Base-by-base conservation (phyloP, 2,797 vertebrate genomes). In the Microcaecilia unicolor region DNA sequence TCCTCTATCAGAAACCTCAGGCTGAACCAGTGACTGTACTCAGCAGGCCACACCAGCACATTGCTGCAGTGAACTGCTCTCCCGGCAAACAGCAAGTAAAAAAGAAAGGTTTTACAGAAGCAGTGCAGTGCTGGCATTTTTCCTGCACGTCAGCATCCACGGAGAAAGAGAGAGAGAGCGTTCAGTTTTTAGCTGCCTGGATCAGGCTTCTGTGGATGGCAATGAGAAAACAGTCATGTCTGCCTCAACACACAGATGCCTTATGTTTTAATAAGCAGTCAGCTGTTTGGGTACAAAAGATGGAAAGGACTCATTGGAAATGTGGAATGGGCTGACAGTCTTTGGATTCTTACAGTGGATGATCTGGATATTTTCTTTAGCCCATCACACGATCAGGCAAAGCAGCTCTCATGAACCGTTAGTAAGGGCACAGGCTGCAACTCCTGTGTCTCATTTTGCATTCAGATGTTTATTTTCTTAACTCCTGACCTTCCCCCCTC, bases 11-110 rank as follows among this genome's bases (percentile, higher is more conserved):
- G 55, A 18, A 15, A 12, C 3, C 46, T 37, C 51, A 63, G 51
- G 24, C 54, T 63, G 19, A 31, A 18, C 56, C 58, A 61, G 26
- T 65, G 58, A 25, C 64, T 65, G 32, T 53, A 37, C 15, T 71
- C 61, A n/a, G 51, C 54, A 8, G 54, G 40, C 64, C 61, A 67
- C 5, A 65, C 15, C 9, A 65, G 31, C 10, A 65, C 34, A n/a
- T 61, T 67, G 6, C 61, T 49, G 41, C 42, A 47, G 12, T 26
- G 25, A n/a, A n/a, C n/a, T 4, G 31, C 30, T 9, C 17, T 10
- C 11, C 20, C 28, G 12, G 25, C 28, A 12, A 38, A 44, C 32
- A 61, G 15, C 22, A 12, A 14, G 9, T 58, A 25, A 14, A 47
- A 15, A 2, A 54, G 11, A 20, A 28, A 30, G 12, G 45, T 22